These are phyloP conservation scores for Drosophila pseudoananassae DNA, from an alignment of 1,140 invertebrate genomes.

Conservation along the genomic window DNA sequence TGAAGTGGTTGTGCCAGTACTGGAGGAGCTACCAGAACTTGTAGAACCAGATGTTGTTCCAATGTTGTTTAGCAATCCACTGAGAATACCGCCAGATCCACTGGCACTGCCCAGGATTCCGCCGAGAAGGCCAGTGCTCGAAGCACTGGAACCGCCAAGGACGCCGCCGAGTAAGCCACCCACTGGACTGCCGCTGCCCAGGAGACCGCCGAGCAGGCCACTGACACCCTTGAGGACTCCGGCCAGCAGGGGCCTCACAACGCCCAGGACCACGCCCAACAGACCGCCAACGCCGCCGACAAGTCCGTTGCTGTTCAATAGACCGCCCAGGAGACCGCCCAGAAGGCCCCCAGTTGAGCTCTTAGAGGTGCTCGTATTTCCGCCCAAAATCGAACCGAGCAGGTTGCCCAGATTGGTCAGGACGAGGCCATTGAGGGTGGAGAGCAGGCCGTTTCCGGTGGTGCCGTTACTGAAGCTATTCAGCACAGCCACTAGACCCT, in stretches of 20 bases:
- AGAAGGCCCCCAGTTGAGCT: not conserved
- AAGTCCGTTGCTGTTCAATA: not conserved
- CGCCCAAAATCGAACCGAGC: not conserved
- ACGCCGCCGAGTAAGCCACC: not conserved
- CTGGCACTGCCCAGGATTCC: too few species aligned
- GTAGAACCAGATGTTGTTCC: not conserved
- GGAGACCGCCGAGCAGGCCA: not conserved
- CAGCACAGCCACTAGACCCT: not conserved
- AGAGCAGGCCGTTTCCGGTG: not conserved
- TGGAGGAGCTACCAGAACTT: not conserved
- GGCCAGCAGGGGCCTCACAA: not conserved
- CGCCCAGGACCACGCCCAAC: not conserved
- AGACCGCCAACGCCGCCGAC: not conserved
- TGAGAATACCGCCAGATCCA: not conserved
- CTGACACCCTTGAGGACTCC: not conserved
- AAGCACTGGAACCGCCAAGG: slow-evolving; percentile 2
- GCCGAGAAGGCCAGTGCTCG: not conserved
- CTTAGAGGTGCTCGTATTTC: not conserved
- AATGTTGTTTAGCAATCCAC: not conserved
- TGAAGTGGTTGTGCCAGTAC: not conserved
- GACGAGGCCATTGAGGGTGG: not conserved
- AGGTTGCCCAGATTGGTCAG: slow-evolving; percentile 2
- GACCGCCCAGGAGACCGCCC: slow-evolving; percentile 3
- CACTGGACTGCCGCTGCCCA: not conserved
- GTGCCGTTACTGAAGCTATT: not conserved